Evolutionary conservation across 2,797 vertebrate genomes (phyloP), one percentile per base, ranked within the genome.

Genomic region (Amblyraja radiata): DNA sequence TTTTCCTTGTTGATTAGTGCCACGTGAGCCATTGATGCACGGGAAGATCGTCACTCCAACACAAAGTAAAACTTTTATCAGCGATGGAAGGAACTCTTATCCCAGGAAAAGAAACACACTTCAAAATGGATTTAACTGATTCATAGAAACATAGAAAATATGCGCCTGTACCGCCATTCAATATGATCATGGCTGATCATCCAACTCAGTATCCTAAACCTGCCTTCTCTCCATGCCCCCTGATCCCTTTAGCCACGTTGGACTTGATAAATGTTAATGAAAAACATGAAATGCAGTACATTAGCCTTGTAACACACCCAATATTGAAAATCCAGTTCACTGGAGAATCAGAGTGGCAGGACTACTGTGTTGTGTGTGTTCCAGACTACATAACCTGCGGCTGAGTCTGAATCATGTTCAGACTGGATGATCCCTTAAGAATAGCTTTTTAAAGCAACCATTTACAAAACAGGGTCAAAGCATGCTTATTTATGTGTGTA

Each of bases 341-440:
- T 21, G 23, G 79, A 61, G 54, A 61, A n/a, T 63, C 61, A 68
- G 14, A 36, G n/a, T 16, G 63, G 28, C 61, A 68, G 28, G 63
- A 83, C 54, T 8, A 78, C 9, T 13, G 80, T 58, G 83, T 65
- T 65, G 28, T 65, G 61, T 32, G 32, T 65, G n/a, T 63, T 88
- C 58, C n/a, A 88, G 1, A n/a, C 39, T 46, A 46, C 11, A 76
- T 54, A 14, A 39, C 11, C 36, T 76, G 71, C 23, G 14, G 65
- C 36, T 92, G 73, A 76, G 39, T 9, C 23, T 74, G 39, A 92
- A 11, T 23, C 9, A 39, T 46, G 9, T 46, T 91, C 36, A 74
- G 90, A 74, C 90, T 46, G 68, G 68, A 74, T 91, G 90, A 91
- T 73, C 39, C 25, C 32, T 39, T 92, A 92, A 92, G 76, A 73